Percentiles rank a stretch among this genome's conserved stretches.
Evolutionary conservation across 2,888 invertebrate genomes (phyloP).

Genomic region (Gisinianus flammeolus): DNA sequence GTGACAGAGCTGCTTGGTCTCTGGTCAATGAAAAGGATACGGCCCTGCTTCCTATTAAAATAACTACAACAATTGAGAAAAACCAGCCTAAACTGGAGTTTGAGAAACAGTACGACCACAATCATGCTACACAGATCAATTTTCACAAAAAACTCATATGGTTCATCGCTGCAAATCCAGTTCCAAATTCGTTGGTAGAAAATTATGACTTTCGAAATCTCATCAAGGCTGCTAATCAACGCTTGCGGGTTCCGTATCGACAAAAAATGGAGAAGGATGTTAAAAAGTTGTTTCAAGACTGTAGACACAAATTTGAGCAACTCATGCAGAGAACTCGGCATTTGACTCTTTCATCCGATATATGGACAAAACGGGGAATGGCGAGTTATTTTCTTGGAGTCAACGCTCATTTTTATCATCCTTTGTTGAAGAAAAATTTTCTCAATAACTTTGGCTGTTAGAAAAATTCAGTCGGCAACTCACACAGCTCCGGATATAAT

Average conservation of each 20-base stretch:
- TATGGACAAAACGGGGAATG: conserved; percentile 22
- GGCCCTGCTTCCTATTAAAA: not conserved
- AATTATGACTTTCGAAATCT: not conserved
- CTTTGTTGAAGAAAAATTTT: conserved; percentile 3
- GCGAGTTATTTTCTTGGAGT: conserved; percentile 11
- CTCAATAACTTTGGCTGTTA: not conserved
- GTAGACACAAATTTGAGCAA: not conserved
- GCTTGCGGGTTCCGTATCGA: not conserved
- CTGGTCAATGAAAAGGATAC: not conserved
- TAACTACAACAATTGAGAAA: not conserved
- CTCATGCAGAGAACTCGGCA: not conserved
- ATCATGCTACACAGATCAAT: not conserved
- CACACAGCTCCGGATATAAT: conserved; percentile 12
- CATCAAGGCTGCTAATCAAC: not conserved
- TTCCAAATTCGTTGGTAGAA: not conserved
- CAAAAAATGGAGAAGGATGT: not conserved
- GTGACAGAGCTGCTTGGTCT: not conserved
- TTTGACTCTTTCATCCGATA: conserved; percentile 6
- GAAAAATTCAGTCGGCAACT: not conserved
- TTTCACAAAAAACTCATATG: not conserved
- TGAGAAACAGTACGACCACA: not conserved
- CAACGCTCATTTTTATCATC: not conserved
- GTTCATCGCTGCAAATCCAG: not conserved
- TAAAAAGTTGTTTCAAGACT: not conserved
- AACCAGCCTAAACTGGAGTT: not conserved